Percentiles rank a stretch among this genome's conserved stretches.
Conservation (phyloP, 2,888 invertebrate species). For the Rhyacophila evoluta region DNA sequence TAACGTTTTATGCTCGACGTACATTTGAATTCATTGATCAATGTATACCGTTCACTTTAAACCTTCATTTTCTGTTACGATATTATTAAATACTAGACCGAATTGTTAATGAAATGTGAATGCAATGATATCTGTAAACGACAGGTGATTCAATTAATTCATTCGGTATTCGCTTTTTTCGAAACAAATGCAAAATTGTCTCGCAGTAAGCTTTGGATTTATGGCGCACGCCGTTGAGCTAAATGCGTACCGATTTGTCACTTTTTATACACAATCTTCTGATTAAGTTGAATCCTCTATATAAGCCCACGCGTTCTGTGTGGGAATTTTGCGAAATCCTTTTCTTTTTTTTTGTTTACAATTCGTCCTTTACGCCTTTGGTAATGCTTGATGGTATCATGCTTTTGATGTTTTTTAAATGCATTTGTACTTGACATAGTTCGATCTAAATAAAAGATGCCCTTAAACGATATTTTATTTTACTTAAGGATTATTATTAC, state of each 20-base stretch:
- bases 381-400: not conserved
- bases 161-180: not conserved
- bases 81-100: too few species aligned
- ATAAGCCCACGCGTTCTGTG: constrained; percentile 1
- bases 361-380: not conserved
- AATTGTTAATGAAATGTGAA: not conserved
- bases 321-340: not conserved
- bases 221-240: not conserved
- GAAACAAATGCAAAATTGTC: constrained; percentile 6
- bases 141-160: constrained; percentile 19
- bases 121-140: not conserved
- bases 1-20: too few species aligned
- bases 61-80: too few species aligned
- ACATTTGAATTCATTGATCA: too few species aligned
- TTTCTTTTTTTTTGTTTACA: not conserved
- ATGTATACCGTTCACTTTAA: too few species aligned
- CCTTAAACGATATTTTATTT: too few species aligned
- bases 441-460: not conserved
- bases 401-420: not conserved
- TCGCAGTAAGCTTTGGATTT: constrained; percentile 10
- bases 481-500: too few species aligned
- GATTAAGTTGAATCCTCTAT: not conserved
- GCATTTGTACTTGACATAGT: not conserved
- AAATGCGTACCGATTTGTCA: constrained; percentile 7
- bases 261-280: constrained; percentile 10